Conservation (phyloP, 2,888 invertebrate genomes). For the Thecocarcelia acutangulata region DNA sequence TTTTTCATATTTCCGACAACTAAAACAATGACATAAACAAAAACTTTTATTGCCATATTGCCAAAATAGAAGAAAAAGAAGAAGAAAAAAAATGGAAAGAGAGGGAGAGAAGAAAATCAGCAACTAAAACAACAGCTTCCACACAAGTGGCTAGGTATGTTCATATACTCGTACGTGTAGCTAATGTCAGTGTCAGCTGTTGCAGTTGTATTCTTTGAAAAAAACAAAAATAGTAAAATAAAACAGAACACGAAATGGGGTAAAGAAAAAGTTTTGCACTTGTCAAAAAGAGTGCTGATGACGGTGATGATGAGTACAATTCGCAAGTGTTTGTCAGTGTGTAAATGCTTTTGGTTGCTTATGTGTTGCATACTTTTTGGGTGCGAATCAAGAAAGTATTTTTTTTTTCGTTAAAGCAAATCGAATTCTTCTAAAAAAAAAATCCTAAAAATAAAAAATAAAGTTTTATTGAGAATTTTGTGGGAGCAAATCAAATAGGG, state of each 20-base stretch:
- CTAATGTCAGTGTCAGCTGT: constrained; percentile 65
- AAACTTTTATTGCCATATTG: constrained; percentile 67
- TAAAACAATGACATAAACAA: constrained; percentile 46
- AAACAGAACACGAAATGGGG: constrained; percentile 1
- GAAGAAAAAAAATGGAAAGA: too few species aligned
- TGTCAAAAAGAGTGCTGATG: constrained; percentile 65
- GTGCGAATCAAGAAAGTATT: constrained; percentile 51
- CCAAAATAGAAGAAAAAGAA: constrained; percentile 31
- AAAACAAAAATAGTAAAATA: background rate
- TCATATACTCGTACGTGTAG: constrained; percentile 29
- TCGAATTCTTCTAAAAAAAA: constrained; percentile 33
- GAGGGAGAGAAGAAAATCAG: constrained; percentile 6
- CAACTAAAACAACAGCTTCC: constrained; percentile 15
- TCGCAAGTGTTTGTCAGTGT: constrained; percentile 21
- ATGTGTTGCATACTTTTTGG: constrained; percentile 55
- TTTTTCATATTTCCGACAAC: constrained; percentile 44
- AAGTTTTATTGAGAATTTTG: constrained; percentile 39
- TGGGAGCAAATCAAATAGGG: constrained; percentile 31
- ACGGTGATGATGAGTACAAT: constrained; percentile 58
- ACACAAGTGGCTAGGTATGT: background rate
- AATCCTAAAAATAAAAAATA: constrained; percentile 2
- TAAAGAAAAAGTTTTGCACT: constrained; percentile 60
- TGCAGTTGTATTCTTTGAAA: constrained; percentile 52
- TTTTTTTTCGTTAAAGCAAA: constrained; percentile 32
- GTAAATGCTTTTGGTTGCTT: background rate